Evolutionary conservation across 2,888 invertebrate species (phyloP).

Genomic region (Spicauda simplicius): DNA sequence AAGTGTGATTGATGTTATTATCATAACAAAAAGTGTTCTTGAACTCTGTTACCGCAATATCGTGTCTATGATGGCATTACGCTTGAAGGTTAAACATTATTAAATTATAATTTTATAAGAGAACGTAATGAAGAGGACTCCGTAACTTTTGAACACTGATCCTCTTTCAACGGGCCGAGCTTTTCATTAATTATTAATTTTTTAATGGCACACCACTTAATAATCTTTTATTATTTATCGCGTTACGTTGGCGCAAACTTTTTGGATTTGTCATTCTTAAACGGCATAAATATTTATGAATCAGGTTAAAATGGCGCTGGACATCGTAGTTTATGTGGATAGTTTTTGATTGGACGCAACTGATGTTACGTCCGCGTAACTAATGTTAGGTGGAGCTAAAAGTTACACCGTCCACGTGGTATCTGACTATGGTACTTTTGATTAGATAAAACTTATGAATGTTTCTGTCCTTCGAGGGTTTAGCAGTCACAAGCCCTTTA

Average conservation of each 20-base stretch:
- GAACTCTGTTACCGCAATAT: slow-evolving; percentile 5
- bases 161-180: slow-evolving; percentile 1
- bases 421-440: too few species aligned
- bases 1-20: not conserved
- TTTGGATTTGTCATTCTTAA: not conserved
- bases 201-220: slow-evolving; percentile 16
- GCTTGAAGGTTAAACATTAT: slow-evolving; percentile 5
- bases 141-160: slow-evolving; percentile 6
- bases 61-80: slow-evolving; percentile 13
- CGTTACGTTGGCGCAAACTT: not conserved
- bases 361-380: too few species aligned
- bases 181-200: slow-evolving; percentile 13
- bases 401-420: too few species aligned
- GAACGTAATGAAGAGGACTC: slow-evolving; percentile 2
- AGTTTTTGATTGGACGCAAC: too few species aligned
- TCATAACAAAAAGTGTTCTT: slow-evolving; percentile 6
- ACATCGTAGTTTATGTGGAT: too few species aligned
- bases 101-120: slow-evolving; percentile 12
- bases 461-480: too few species aligned
- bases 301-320: too few species aligned
- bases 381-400: too few species aligned
- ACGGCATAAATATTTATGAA: too few species aligned
- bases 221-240: not conserved
- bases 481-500: too few species aligned
- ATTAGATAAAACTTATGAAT: too few species aligned